Evolutionary conservation across 2,797 vertebrate genomes (phyloP).

Genomic region (Anguilla obscura): DNA sequence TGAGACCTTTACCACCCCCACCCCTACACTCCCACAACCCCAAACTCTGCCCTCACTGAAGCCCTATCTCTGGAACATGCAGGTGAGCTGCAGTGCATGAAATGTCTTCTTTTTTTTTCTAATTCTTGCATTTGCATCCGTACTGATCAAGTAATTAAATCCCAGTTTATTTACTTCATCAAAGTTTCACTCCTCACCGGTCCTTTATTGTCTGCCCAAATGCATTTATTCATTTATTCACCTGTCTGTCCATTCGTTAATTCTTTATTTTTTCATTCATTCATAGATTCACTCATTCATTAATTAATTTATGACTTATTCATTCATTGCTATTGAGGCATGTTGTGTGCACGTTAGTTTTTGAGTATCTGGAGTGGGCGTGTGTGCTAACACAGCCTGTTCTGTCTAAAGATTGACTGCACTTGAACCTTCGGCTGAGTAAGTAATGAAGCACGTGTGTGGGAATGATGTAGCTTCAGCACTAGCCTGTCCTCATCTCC

Average conservation of each 20-base stretch:
- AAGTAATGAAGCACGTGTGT: conserved; percentile 54
- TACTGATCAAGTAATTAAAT: background rate
- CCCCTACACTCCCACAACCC: background rate
- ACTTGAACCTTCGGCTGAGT: conserved; percentile 51
- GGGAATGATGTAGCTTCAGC: conserved; percentile 2
- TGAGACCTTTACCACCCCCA: conserved; percentile 52
- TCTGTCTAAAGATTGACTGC: conserved; percentile 60
- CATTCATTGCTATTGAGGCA: background rate
- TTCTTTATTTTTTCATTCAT: background rate
- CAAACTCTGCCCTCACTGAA: background rate
- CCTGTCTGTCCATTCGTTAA: background rate
- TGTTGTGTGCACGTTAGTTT: background rate
- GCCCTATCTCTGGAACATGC: no score
- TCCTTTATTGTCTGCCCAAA: background rate
- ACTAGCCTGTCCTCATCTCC: background rate
- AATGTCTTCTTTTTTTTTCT: conserved; percentile 28
- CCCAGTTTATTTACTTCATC: background rate
- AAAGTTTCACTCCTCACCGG: background rate
- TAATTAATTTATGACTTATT: background rate
- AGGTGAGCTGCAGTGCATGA: background rate
- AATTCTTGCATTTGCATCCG: background rate
- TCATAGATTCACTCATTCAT: background rate
- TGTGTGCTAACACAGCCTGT: conserved; percentile 41
- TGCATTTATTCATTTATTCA: background rate
- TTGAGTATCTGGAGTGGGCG: background rate